phyloP scores from a whole-genome alignment of 2,888 invertebrate species.

The Willowsia nigromaculata region DNA sequence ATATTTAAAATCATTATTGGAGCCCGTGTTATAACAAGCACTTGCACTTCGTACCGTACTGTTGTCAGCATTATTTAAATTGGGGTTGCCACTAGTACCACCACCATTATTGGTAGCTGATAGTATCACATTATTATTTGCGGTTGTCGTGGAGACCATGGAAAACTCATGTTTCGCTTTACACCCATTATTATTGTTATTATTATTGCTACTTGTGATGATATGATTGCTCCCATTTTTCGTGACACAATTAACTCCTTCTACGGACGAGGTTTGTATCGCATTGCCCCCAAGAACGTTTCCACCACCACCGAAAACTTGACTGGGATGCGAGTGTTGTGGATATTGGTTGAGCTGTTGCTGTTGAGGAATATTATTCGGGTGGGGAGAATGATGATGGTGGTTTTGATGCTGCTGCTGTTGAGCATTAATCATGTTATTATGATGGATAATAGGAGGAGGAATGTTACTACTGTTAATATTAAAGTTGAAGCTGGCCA shows the following conservation, averaged over 20 bases:
- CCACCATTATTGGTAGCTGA: too few relatives aligned
- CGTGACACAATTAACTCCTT: neutral
- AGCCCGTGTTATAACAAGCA: neutral
- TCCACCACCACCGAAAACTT: neutral
- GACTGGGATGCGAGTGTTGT: constrained; percentile 3
- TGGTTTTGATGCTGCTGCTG: neutral
- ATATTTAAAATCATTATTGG: constrained; percentile 18
- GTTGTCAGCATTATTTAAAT: neutral
- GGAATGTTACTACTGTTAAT: neutral
- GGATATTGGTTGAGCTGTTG: constrained; percentile 32
- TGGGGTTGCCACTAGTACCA: neutral
- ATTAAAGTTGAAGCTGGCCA: constrained; percentile 18
- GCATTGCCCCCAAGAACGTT: constrained; percentile 61
- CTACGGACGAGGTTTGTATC: constrained; percentile 38
- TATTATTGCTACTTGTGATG: neutral
- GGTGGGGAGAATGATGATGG: constrained; percentile 1
- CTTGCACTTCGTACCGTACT: constrained; percentile 1
- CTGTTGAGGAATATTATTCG: neutral
- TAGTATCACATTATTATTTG: constrained; percentile 61
- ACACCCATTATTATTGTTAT: constrained; percentile 20
- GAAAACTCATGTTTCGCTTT: constrained; percentile 20
- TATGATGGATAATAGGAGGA: neutral
- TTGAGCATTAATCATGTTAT: neutral
- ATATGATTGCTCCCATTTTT: neutral
- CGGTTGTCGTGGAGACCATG: constrained; percentile 10